phyloP scores from a whole-genome alignment of 2,888 invertebrate species.

The Pomacea canaliculata region DNA sequence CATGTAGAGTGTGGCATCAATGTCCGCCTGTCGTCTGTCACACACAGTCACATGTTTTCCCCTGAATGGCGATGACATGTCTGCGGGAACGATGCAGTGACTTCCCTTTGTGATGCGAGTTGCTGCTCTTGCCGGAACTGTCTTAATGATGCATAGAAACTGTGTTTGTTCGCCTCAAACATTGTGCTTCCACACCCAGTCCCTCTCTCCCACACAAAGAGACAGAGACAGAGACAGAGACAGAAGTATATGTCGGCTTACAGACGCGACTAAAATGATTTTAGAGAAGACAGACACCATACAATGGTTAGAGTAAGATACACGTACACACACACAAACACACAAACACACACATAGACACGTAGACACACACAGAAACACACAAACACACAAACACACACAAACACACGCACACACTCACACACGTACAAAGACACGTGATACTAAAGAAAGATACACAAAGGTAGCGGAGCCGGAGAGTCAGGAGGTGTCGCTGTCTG shows the following conservation, averaged over 20 bases:
- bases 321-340: neutral
- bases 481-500: too few relatives aligned
- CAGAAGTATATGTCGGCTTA: neutral
- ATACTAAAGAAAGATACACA: too few relatives aligned
- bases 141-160: too few relatives aligned
- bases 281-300: neutral
- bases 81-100: too few relatives aligned
- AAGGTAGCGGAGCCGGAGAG: too few relatives aligned
- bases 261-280: neutral
- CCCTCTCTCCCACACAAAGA: conserved; percentile 7
- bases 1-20: neutral
- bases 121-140: too few relatives aligned
- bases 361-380: neutral
- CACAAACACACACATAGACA: neutral
- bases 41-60: neutral
- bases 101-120: too few relatives aligned
- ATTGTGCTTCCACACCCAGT: neutral
- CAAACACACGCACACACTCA: neutral
- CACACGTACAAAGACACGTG: neutral
- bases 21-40: neutral
- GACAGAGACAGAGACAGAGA: conserved; percentile 12
- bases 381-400: neutral
- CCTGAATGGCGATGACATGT: too few relatives aligned
- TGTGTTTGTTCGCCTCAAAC: neutral
- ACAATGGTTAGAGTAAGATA: neutral